phyloP scores from a whole-genome alignment of 2,797 vertebrate genomes.

The Eremophila alpestris region DNA sequence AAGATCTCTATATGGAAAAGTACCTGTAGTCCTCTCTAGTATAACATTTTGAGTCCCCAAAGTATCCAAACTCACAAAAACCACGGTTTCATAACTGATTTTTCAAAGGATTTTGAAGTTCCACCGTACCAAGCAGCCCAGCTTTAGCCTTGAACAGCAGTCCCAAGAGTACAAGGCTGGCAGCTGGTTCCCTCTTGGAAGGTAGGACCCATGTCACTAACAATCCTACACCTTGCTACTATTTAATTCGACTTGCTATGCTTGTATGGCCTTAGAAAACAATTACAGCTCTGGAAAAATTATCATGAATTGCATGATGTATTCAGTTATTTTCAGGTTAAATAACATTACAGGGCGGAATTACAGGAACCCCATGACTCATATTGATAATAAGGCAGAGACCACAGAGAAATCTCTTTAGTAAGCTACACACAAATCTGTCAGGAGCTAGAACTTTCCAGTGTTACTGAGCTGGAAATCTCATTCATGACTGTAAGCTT shows the following conservation, averaged over 20 bases:
- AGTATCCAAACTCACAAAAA: background rate
- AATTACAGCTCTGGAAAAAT: background rate
- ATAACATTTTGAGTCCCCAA: background rate
- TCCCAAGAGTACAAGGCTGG: background rate
- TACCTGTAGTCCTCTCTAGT: background rate
- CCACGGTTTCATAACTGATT: background rate
- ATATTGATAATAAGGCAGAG: background rate
- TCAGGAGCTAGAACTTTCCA: background rate
- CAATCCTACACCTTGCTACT: background rate
- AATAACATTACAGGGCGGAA: background rate
- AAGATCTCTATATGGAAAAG: background rate
- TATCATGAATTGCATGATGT: rapidly evolving
- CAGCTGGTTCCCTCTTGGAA: background rate
- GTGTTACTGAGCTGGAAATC: background rate
- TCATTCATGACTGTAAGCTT: background rate
- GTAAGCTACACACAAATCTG: background rate
- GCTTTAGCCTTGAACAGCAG: background rate
- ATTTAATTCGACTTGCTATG: background rate
- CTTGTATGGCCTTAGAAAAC: background rate
- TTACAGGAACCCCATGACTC: background rate
- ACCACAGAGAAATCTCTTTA: background rate
- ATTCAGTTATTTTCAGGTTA: background rate
- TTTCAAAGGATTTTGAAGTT: background rate
- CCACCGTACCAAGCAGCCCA: background rate
- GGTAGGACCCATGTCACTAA: background rate